These are phyloP conservation scores for Craterocephalus amniculus DNA, from an alignment of 2,797 vertebrate genomes.

Conservation along the genomic window DNA sequence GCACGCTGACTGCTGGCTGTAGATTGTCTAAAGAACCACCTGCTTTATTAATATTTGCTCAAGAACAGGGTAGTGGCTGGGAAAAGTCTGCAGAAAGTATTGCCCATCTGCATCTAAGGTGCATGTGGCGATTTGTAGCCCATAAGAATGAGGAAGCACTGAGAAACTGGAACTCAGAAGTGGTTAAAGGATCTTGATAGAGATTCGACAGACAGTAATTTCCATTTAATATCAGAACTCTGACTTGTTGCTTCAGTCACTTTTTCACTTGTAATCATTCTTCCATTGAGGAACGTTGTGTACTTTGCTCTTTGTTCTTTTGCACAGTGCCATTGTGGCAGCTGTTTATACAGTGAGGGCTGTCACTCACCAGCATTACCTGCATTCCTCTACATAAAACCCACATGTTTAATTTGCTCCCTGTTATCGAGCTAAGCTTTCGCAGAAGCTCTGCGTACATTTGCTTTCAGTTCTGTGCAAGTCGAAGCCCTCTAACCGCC, in stretches of 20 bases:
- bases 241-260: not conserved
- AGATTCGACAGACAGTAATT: not conserved
- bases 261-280: not conserved
- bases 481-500: not conserved
- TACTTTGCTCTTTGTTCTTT: not conserved
- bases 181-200: not conserved
- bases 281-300: not conserved
- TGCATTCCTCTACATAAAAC: conserved; percentile 2
- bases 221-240: not conserved
- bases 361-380: not conserved
- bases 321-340: not conserved
- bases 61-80: not conserved
- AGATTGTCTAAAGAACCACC: not conserved
- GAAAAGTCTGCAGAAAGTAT: conserved; percentile 6
- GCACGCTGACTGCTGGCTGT: not conserved
- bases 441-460: conserved; percentile 1
- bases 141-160: too few relatives aligned
- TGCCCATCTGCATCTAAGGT: not conserved
- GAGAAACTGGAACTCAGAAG: not conserved
- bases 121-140: not conserved
- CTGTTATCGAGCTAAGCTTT: conserved; percentile 10
- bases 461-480: conserved; percentile 12
- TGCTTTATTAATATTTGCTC: conserved; percentile 8
- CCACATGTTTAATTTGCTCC: conserved; percentile 12
- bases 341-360: not conserved